These are phyloP conservation scores for Pachyrhynchus sulphureomaculatus DNA, from an alignment of 1,140 invertebrate species.

Conservation along the genomic window DNA sequence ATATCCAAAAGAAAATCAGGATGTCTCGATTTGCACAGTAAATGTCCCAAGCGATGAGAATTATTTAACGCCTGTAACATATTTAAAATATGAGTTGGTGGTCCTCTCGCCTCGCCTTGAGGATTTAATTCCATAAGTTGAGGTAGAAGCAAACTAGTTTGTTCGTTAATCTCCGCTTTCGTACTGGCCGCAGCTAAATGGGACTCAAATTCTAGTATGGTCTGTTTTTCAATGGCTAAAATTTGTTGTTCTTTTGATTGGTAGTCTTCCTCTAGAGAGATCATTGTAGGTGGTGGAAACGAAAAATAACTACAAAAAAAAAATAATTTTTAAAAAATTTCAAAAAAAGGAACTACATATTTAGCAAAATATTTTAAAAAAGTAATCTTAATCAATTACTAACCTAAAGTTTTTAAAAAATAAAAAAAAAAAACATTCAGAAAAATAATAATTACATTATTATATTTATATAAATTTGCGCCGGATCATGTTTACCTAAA, in stretches of 20 bases:
- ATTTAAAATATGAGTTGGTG: slow-evolving; percentile 76
- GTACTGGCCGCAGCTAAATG: slow-evolving; percentile 89
- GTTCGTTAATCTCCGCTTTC: slow-evolving; percentile 84
- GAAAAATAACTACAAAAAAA: slow-evolving; percentile 58
- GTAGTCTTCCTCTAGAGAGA: slow-evolving; percentile 44
- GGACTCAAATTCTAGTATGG: slow-evolving; percentile 90
- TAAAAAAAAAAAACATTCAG: too few relatives aligned
- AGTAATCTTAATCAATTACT: too few relatives aligned
- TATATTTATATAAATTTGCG: too few relatives aligned
- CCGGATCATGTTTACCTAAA: too few relatives aligned
- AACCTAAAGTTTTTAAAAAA: too few relatives aligned
- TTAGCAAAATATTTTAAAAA: too few relatives aligned
- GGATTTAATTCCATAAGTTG: slow-evolving; percentile 82
- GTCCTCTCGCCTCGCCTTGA: slow-evolving; percentile 74
- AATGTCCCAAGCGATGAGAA: slow-evolving; percentile 80
- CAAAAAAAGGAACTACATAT: too few relatives aligned
- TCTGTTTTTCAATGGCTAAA: slow-evolving; percentile 71
- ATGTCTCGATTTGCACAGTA: slow-evolving; percentile 84
- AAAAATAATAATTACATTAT: too few relatives aligned
- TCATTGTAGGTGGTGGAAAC: slow-evolving; percentile 74
- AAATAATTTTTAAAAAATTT: too few relatives aligned
- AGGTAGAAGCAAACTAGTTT: slow-evolving; percentile 81
- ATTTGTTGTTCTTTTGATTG: slow-evolving; percentile 59
- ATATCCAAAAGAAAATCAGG: slow-evolving; percentile 93
- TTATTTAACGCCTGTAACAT: slow-evolving; percentile 79